A percentile compares a stretch with the other conserved stretches of the same genome.
phyloP scores from a whole-genome alignment of 2,797 vertebrate species.

The Cichlasoma orientale region DNA sequence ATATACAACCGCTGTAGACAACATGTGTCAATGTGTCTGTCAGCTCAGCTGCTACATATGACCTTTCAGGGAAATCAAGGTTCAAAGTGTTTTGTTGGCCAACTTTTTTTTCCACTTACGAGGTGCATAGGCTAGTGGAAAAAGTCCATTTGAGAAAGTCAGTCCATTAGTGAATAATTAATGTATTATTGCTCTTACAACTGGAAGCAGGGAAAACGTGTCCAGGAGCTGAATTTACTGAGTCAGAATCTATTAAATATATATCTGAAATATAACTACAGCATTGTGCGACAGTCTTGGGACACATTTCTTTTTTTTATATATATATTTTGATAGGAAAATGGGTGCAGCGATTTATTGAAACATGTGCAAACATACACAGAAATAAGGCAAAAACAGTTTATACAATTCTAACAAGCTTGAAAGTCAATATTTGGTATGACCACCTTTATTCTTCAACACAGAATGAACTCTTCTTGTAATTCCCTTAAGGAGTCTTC shows the following conservation, averaged over 20 bases:
- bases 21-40: constrained; percentile 33
- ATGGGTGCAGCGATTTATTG: too few species aligned
- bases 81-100: constrained; percentile 35
- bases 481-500: not conserved
- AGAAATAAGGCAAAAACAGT: too few species aligned
- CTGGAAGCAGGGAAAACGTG: not conserved
- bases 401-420: not conserved
- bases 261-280: not conserved
- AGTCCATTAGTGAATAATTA: constrained; percentile 30
- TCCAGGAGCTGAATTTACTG: not conserved
- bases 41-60: constrained; percentile 37
- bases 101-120: constrained; percentile 46
- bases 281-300: not conserved
- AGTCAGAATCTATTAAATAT: not conserved
- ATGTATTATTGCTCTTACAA: not conserved
- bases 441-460: not conserved
- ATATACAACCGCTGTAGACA: constrained; percentile 36
- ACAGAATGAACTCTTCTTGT: not conserved
- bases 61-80: constrained; percentile 37
- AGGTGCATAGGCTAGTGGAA: constrained; percentile 12
- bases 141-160: constrained; percentile 3
- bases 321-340: too few species aligned
- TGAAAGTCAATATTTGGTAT: not conserved
- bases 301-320: too few species aligned
- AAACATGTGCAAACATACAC: too few species aligned